Evolutionary conservation across 2,888 invertebrate species (phyloP), one percentile per base, ranked within the genome.

Genomic region (Caenorhabditis sulstoni): DNA sequence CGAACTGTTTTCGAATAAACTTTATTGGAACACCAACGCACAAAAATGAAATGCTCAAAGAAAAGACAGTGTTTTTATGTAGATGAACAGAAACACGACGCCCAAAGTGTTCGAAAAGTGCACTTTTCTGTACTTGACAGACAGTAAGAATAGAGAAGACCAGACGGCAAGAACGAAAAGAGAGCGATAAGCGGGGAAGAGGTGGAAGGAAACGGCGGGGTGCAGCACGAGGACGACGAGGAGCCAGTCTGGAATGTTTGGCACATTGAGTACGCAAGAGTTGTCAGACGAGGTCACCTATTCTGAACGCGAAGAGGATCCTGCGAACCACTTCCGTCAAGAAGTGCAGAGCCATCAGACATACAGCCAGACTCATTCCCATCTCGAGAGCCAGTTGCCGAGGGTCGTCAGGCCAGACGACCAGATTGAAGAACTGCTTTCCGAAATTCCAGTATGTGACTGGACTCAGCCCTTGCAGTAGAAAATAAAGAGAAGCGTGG

Each of bases 401-500:
- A 35, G 68, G 59, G 22, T 68, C 68, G 52, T 68, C 68, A 18
- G 68, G 68, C 68, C 59, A 61, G 20, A 68, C 52, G 11, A 70
- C 44, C 8, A 62, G 9, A 23, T 55, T 70, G 39, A 70, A 55
- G 16, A 70, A 62, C 14, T 61, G 55, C 23, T 70, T 61, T 52
- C 61, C 62, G 16, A 70, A 37, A 39, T 55, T 62, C 62, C 70
- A 70, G 39, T 70, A 70, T 8, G 62, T 62, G 18, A 61, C 16
- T 22, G 68, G 52, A 44, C 52, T 59, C n/a, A 68, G 44, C 11
- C 68, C 68, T 2, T 53, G 11, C 5, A 68, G 29, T 2, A 68
- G 37, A 18, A 68, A 68, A 18, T 68, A 68, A 18, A 61, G 68
- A n/a, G 58, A n/a, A 0, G 8, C n/a, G 3, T 59, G 52, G 9